These are phyloP conservation scores for Brachyptera risi DNA, from an alignment of 2,888 invertebrate species.

Conservation along the genomic window DNA sequence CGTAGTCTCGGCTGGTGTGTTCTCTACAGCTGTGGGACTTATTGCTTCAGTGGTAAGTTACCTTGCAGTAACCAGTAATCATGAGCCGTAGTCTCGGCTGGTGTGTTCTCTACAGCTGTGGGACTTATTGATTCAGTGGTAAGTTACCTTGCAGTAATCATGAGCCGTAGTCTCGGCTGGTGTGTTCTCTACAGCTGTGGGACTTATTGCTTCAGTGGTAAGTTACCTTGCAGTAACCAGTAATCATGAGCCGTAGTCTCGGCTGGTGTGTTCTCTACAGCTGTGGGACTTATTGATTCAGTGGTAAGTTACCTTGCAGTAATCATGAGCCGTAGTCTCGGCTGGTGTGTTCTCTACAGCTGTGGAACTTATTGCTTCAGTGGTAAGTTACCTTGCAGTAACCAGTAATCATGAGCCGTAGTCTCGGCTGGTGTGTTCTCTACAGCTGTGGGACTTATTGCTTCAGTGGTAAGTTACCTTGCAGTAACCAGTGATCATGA, in stretches of 20 bases:
- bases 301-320: slow-evolving; percentile 10
- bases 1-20: slow-evolving; percentile 39
- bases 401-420: slow-evolving; percentile 24
- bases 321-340: slow-evolving; percentile 35
- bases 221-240: neutral
- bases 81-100: slow-evolving; percentile 37
- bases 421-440: slow-evolving; percentile 39
- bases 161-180: slow-evolving; percentile 38
- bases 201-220: slow-evolving; percentile 39
- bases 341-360: slow-evolving; percentile 39
- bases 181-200: slow-evolving; percentile 40
- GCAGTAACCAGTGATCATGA: neutral
- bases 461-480: slow-evolving; percentile 37
- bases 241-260: slow-evolving; percentile 35
- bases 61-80: neutral
- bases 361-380: slow-evolving; percentile 41
- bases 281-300: slow-evolving; percentile 41
- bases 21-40: slow-evolving; percentile 41
- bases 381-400: slow-evolving; percentile 8
- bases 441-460: slow-evolving; percentile 41
- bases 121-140: slow-evolving; percentile 40
- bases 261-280: slow-evolving; percentile 39
- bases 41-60: slow-evolving; percentile 37
- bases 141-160: neutral
- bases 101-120: slow-evolving; percentile 39